Base-by-base conservation (phyloP, 2,113 vertebrate genomes). In the Paedocypris sp. region DNA sequence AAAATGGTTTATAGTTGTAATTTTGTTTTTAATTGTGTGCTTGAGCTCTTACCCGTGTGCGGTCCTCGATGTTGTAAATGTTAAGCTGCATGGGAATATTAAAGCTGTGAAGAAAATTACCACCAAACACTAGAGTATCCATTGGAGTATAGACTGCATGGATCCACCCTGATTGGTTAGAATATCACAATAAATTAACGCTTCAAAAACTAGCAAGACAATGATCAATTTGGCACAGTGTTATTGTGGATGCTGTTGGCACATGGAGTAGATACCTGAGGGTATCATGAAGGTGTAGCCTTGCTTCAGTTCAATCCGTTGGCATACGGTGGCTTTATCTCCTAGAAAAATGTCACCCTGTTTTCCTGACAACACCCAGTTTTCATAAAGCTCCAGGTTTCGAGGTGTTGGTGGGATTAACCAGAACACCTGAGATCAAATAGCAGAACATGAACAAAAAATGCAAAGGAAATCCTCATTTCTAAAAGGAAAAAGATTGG, bases 81-180 rank as follows among this genome's bases (percentile, higher is more conserved):
- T 90, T 91, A 33, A 99, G 90, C 71, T 98, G 94, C 94, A 94
- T 98, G 46, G 95, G 95, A 80, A 98, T 98, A 78, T 98, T 98
- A 78, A 98, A 98, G 69, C 94, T 97, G 83, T 98, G 94, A 51
- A 98, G 85, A 77, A 98, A 98, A 68, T 98, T 98, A 31, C 94
- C 95, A 33, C 95, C 95, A 42, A 98, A 98, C 28, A 98, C 95
- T 67, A 98, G 77, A 0, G 95, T 97, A 75, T 98, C 95, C 77
- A 89, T 91, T 62, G 95, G 95, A 16, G 95, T 98, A 78, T 97
- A 98, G 32, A 98, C 95, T 12, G 95, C 95, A 75, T 98, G 95
- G 73, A 98, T 98, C 95, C 95, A 98, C 26, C 94, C 94, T 98
- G 49, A 19, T 69, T 15, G 60, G 10, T 23, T 7, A 48, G 4